These are phyloP conservation scores for Sturnus vulgaris DNA, from an alignment of 2,113 vertebrate species.

Conservation along the genomic window DNA sequence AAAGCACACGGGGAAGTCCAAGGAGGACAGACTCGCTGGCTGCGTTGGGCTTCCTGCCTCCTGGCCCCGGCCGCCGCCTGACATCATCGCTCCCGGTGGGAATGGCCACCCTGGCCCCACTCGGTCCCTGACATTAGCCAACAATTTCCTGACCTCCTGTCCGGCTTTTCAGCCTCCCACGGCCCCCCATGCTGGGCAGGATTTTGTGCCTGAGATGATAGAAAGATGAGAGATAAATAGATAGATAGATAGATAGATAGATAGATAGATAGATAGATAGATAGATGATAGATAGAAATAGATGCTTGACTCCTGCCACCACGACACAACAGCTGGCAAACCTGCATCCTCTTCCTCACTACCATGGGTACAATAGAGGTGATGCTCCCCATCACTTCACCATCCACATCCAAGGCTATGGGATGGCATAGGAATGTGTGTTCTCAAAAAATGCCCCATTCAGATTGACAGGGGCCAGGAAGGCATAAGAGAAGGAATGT, in stretches of 20 bases:
- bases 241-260: neutral
- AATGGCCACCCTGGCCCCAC: neutral
- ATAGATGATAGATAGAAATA: neutral
- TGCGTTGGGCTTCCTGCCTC: constrained; percentile 47
- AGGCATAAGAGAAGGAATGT: neutral
- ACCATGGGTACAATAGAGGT: rapidly evolving
- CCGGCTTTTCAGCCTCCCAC: neutral
- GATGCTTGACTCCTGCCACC: neutral
- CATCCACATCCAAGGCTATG: rapidly evolving
- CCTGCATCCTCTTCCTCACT: neutral
- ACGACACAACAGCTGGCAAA: neutral
- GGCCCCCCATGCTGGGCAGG: neutral
- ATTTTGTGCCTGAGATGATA: neutral
- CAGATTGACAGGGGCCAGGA: neutral
- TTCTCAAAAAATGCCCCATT: rapidly evolving
- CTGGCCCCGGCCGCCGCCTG: neutral
- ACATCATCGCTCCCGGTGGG: neutral
- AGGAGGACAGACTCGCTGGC: constrained; percentile 53
- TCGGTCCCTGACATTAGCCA: neutral
- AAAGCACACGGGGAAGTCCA: neutral
- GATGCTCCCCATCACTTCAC: rapidly evolving
- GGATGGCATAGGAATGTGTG: rapidly evolving
- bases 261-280: neutral
- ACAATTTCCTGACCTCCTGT: constrained; percentile 3
- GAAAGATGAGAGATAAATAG: neutral